Evolutionary conservation across 64 coral and sea anemone species (phyloP).

Genomic region (Platygyra sinensis): DNA sequence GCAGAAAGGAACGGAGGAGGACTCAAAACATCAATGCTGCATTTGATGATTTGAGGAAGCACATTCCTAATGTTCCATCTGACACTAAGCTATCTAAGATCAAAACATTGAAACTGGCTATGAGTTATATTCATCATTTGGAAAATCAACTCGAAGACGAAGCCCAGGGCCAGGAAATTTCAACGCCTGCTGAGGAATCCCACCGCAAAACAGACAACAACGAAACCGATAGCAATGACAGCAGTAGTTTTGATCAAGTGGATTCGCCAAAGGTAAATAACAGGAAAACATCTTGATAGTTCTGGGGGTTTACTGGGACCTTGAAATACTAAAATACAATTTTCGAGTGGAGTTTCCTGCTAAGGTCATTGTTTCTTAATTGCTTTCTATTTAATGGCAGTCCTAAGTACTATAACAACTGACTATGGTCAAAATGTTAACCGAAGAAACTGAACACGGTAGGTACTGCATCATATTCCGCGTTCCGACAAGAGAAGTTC

Average conservation of each 20-base stretch:
- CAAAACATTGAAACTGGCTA: slow-evolving; percentile 95
- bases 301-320: not conserved
- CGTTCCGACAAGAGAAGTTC: not conserved
- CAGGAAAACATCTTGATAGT: slow-evolving; percentile 3
- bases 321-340: slow-evolving; percentile 24
- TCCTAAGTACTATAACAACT: slow-evolving; percentile 35
- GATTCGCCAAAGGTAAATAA: slow-evolving; percentile 47
- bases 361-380: slow-evolving; percentile 27
- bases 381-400: slow-evolving; percentile 23
- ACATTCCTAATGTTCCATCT: slow-evolving; percentile 94
- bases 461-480: not conserved
- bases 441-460: not conserved
- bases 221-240: not conserved
- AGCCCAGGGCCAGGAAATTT: slow-evolving; percentile 30
- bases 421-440: not conserved
- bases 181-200: slow-evolving; percentile 16
- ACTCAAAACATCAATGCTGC: slow-evolving; percentile 96
- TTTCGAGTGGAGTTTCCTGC: slow-evolving; percentile 46
- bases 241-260: not conserved
- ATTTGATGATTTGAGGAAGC: slow-evolving; percentile 91
- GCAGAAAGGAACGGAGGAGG: slow-evolving; percentile 84
- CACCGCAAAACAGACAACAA: slow-evolving; percentile 16
- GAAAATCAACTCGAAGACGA: slow-evolving; percentile 74
- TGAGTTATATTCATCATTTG: slow-evolving; percentile 96
- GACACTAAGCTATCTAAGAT: slow-evolving; percentile 98